Percentiles rank a stretch among this genome's conserved stretches.
Conservation (phyloP, 2,797 vertebrate genomes). For the Fistularia commersonii region DNA sequence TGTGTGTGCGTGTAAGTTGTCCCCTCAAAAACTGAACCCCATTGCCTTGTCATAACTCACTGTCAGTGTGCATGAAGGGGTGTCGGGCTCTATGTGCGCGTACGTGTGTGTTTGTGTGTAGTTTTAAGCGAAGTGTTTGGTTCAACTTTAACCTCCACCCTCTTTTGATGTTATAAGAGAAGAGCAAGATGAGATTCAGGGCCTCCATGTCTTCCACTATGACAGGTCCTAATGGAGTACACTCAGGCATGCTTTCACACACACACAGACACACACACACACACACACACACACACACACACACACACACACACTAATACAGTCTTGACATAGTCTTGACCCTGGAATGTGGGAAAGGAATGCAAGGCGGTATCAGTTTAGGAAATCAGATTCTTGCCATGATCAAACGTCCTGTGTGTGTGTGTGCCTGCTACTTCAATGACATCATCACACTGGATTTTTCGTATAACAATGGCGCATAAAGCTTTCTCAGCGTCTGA, state of each 20-base stretch:
- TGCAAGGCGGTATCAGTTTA: conserved; percentile 65
- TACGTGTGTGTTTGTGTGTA: conserved; percentile 26
- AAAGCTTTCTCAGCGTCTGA: conserved; percentile 40
- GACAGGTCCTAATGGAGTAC: conserved; percentile 59
- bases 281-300: conserved; percentile 32
- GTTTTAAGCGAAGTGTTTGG: conserved; percentile 32
- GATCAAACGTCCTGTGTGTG: conserved; percentile 61
- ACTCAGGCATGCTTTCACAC: conserved; percentile 5
- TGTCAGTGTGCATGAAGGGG: conserved; percentile 55
- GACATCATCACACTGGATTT: conserved; percentile 62
- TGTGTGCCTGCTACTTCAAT: conserved; percentile 50
- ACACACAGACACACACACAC: conserved; percentile 26
- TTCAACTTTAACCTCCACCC: conserved; percentile 68
- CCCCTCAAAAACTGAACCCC: conserved; percentile 58
- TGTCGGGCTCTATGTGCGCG: conserved; percentile 17
- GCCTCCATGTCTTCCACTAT: conserved; percentile 50
- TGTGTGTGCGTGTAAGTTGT: conserved; percentile 53
- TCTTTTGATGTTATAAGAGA: conserved; percentile 73
- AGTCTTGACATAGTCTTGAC: conserved; percentile 64
- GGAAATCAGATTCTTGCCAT: conserved; percentile 67
- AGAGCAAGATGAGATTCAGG: conserved; percentile 50
- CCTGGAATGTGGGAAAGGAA: conserved; percentile 72
- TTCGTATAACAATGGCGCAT: conserved; percentile 56
- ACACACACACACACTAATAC: conserved; percentile 34
- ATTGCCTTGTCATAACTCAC: conserved; percentile 60